phyloP scores from a whole-genome alignment of 2,888 invertebrate species.

The Koerneria pararmatus region DNA sequence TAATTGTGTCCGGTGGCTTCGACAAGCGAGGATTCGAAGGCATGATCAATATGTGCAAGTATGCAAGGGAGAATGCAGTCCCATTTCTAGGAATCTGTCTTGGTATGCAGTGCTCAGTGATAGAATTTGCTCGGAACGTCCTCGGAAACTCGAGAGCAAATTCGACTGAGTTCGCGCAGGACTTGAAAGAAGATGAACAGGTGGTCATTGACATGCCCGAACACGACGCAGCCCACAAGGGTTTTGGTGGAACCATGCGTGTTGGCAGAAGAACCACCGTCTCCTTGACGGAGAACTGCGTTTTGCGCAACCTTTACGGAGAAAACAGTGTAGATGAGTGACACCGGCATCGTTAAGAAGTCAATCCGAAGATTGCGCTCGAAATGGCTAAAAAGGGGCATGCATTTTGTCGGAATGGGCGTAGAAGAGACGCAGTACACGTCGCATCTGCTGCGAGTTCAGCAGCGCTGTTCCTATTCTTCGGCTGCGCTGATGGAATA shows the following conservation, averaged over 20 bases:
- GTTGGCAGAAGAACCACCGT: constrained; percentile 85
- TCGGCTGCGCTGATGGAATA: constrained; percentile 40
- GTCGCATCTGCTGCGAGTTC: constrained; percentile 24
- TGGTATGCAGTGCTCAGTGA: constrained; percentile 92
- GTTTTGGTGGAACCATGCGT: constrained; percentile 93
- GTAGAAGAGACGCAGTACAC: constrained; percentile 66
- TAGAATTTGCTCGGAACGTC: constrained; percentile 86
- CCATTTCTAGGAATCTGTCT: constrained; percentile 87
- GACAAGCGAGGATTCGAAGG: constrained; percentile 92
- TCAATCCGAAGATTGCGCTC: constrained; percentile 78
- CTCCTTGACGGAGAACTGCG: constrained; percentile 67
- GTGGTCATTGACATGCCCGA: constrained; percentile 94
- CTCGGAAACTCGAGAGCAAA: constrained; percentile 75
- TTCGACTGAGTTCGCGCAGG: constrained; percentile 77
- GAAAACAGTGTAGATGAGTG: constrained; percentile 76
- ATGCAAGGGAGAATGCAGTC: constrained; percentile 83
- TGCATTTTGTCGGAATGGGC: too few species aligned
- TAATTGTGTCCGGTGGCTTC: constrained; percentile 95
- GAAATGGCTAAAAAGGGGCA: constrained; percentile 76
- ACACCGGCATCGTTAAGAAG: constrained; percentile 92
- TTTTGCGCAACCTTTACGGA: constrained; percentile 60
- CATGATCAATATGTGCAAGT: constrained; percentile 85
- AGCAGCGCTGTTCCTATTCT: constrained; percentile 40
- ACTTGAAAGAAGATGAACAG: constrained; percentile 30
- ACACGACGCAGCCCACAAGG: constrained; percentile 77